phyloP scores from a whole-genome alignment of 2,113 vertebrate species.

The Rhineura floridana region DNA sequence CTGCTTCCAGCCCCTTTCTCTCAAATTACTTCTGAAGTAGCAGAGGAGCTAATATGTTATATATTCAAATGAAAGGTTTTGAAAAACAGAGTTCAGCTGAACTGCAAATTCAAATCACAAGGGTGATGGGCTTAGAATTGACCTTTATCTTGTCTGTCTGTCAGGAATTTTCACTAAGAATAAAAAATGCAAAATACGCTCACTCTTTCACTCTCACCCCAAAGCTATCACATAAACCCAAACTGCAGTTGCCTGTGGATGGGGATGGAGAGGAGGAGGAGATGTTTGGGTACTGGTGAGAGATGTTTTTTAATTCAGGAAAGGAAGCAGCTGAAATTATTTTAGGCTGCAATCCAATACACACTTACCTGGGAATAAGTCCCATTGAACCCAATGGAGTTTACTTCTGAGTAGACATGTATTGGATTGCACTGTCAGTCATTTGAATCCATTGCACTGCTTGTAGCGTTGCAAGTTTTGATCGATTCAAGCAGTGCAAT shows the following conservation, averaged over 20 bases:
- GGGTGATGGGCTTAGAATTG: slow-evolving; percentile 62
- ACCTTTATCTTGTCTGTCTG: slow-evolving; percentile 64
- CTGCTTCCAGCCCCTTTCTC: slow-evolving; percentile 40
- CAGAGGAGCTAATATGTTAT: slow-evolving; percentile 65
- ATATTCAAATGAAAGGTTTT: slow-evolving; percentile 76
- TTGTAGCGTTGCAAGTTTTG: neutral
- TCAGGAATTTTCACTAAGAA: slow-evolving; percentile 28
- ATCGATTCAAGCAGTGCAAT: slow-evolving; percentile 2
- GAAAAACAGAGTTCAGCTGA: slow-evolving; percentile 68
- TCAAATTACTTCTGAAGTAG: slow-evolving; percentile 61
- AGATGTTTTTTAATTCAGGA: neutral
- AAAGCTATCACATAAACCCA: neutral
- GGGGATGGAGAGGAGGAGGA: neutral
- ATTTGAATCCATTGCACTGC: neutral
- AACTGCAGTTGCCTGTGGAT: neutral
- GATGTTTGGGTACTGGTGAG: neutral
- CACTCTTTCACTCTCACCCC: neutral
- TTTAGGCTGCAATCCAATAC: too few relatives aligned
- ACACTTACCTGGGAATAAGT: too few relatives aligned
- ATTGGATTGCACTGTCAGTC: too few relatives aligned
- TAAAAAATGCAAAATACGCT: slow-evolving; percentile 17
- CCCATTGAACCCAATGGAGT: too few relatives aligned
- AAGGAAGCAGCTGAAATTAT: neutral
- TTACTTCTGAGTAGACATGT: too few relatives aligned
- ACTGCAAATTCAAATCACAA: slow-evolving; percentile 70